Evolutionary conservation across 1,140 invertebrate genomes (phyloP).

Genomic region (Drosophila pachea): DNA sequence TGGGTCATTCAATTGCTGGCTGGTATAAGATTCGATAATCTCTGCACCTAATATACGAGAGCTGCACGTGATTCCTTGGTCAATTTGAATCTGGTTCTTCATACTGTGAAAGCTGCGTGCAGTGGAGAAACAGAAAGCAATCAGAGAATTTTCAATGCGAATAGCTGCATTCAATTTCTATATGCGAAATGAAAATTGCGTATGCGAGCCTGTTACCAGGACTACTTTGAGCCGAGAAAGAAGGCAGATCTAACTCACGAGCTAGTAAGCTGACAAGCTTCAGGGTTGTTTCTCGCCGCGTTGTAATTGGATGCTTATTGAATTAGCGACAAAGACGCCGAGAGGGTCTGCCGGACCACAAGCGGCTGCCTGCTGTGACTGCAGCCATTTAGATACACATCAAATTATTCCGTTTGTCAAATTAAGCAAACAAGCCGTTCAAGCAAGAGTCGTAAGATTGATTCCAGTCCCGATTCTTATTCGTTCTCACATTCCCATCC

Average conservation of each 20-base stretch:
- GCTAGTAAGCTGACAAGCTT: constrained; percentile 9
- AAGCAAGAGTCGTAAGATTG: constrained; percentile 56
- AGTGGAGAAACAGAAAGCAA: constrained; percentile 36
- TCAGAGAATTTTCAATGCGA: constrained; percentile 53
- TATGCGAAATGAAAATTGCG: constrained; percentile 59
- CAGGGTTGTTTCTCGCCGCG: constrained; percentile 38
- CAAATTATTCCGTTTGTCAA: constrained; percentile 77
- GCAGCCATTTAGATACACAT: constrained; percentile 73
- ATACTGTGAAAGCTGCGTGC: background rate
- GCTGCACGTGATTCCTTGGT: constrained; percentile 35
- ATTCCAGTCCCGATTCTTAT: constrained; percentile 53
- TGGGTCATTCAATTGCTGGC: constrained; percentile 63
- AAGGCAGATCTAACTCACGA: background rate
- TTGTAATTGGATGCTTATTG: constrained; percentile 77
- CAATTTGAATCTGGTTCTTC: background rate
- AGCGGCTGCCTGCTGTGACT: constrained; percentile 41
- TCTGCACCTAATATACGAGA: constrained; percentile 24
- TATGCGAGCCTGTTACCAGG: constrained; percentile 28
- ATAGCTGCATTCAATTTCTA: constrained; percentile 65
- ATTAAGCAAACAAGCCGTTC: constrained; percentile 71
- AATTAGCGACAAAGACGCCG: constrained; percentile 66
- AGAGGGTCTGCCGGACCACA: constrained; percentile 12
- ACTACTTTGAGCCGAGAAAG: background rate
- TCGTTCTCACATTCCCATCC: background rate
- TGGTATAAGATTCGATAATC: constrained; percentile 3